phyloP scores from a whole-genome alignment of 1,140 invertebrate species.

The Lepidurus arcticus region DNA sequence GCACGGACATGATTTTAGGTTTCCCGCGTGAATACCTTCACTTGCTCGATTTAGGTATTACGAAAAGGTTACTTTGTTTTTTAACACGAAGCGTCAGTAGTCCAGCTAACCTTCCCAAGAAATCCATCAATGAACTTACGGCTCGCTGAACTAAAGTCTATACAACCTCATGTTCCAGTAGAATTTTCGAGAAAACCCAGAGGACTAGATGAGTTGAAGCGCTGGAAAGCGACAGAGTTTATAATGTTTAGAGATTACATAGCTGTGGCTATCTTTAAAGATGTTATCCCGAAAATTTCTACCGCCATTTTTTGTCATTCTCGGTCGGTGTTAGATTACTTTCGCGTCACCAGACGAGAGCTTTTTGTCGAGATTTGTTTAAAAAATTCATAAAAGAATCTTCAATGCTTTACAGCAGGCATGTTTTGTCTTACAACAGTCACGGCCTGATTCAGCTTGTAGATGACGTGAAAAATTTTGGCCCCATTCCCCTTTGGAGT shows the following conservation, averaged over 20 bases:
- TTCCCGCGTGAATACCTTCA: conserved; percentile 38
- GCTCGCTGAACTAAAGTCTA: not conserved
- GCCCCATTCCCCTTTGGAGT: not conserved
- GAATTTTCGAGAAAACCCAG: not conserved
- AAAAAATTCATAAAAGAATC: not conserved
- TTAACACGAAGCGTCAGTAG: not conserved
- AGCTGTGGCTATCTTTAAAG: conserved; percentile 40
- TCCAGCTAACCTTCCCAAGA: not conserved
- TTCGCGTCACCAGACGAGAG: not conserved
- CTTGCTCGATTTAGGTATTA: too few species aligned
- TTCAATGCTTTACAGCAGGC: not conserved
- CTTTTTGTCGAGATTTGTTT: not conserved
- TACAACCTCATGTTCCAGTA: not conserved
- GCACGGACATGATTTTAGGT: conserved; percentile 41
- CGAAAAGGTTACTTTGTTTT: too few species aligned
- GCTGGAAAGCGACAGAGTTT: conserved; percentile 6
- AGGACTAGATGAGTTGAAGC: not conserved
- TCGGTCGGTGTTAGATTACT: not conserved
- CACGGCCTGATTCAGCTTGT: not conserved
- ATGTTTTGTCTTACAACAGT: conserved; percentile 24
- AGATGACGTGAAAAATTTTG: not conserved
- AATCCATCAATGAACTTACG: not conserved
- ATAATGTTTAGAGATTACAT: conserved; percentile 41
- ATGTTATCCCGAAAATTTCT: not conserved
- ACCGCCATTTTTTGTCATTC: not conserved